A percentile compares a stretch with the other conserved stretches of the same genome.
These are phyloP conservation scores for Nebria salina DNA, from an alignment of 2,888 invertebrate species.

Conservation along the genomic window DNA sequence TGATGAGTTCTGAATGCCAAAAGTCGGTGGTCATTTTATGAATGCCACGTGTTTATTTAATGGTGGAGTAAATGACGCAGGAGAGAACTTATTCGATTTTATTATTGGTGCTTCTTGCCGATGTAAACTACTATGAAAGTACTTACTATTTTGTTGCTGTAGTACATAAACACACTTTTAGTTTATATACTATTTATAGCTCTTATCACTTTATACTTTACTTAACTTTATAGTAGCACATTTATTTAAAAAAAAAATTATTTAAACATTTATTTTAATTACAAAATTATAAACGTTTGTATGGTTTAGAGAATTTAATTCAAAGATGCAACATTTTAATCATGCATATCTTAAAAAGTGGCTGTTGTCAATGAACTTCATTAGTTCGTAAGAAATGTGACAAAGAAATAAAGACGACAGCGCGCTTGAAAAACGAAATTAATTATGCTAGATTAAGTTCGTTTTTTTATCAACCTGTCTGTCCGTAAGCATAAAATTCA, in stretches of 20 bases:
- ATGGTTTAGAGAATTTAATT: too few species aligned
- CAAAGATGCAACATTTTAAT: too few species aligned
- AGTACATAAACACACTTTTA: not conserved
- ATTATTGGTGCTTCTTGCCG: slow-evolving; percentile 10
- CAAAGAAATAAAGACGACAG: slow-evolving; percentile 19
- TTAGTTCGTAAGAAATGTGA: slow-evolving; percentile 19
- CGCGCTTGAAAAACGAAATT: slow-evolving; percentile 39
- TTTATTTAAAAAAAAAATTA: too few species aligned
- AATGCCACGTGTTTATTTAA: slow-evolving; percentile 35
- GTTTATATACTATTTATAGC: not conserved
- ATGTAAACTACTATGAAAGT: too few species aligned
- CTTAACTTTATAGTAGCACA: too few species aligned
- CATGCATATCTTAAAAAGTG: not conserved
- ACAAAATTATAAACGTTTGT: too few species aligned
- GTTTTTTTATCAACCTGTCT: slow-evolving; percentile 25
- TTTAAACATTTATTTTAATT: too few species aligned
- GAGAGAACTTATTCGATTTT: slow-evolving; percentile 32
- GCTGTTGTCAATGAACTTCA: not conserved
- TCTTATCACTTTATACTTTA: too few species aligned
- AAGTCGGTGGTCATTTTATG: slow-evolving; percentile 27
- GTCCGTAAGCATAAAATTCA: slow-evolving; percentile 32
- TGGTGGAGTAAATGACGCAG: slow-evolving; percentile 30
- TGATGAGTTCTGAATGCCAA: slow-evolving; percentile 18
- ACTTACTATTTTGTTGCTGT: not conserved
- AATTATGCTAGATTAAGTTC: slow-evolving; percentile 40